Percentiles rank a stretch among this genome's conserved stretches.
Conservation (phyloP, 1,140 invertebrate species). For the Cyphomyrmex costatus region DNA sequence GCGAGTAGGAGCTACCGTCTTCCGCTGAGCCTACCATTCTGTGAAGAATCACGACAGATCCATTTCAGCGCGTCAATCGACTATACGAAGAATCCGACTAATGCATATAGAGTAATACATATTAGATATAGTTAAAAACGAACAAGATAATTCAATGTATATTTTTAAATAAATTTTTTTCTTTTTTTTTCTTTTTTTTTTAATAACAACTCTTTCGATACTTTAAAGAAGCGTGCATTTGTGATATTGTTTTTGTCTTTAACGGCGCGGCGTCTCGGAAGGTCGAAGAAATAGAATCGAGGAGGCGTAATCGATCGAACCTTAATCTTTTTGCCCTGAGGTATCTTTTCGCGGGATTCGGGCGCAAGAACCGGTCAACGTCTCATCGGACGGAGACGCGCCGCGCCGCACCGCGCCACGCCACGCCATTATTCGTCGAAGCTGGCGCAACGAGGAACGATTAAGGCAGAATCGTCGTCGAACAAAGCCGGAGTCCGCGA, state of each 20-base stretch:
- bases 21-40: constrained; percentile 17
- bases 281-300: background rate
- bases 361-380: constrained; percentile 30
- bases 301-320: constrained; percentile 11
- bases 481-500: constrained; percentile 62
- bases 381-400: background rate
- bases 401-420: background rate
- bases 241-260: background rate
- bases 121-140: background rate
- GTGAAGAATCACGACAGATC: constrained; percentile 50
- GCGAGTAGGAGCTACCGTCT: constrained; percentile 54
- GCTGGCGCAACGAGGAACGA: constrained; percentile 46
- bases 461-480: constrained; percentile 43
- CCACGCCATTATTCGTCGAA: constrained; percentile 48
- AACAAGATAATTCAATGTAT: background rate
- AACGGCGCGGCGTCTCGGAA: background rate
- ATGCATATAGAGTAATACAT: background rate
- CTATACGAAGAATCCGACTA: background rate
- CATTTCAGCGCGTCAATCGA: constrained; percentile 14
- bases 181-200: background rate
- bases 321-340: constrained; percentile 16
- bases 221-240: background rate
- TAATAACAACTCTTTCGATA: background rate
- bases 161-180: background rate
- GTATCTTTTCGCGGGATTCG: constrained; percentile 41